Percentiles rank a stretch among this genome's conserved stretches.
phyloP scores from a whole-genome alignment of 2,888 invertebrate genomes.

The Caenorhabditis sinica region DNA sequence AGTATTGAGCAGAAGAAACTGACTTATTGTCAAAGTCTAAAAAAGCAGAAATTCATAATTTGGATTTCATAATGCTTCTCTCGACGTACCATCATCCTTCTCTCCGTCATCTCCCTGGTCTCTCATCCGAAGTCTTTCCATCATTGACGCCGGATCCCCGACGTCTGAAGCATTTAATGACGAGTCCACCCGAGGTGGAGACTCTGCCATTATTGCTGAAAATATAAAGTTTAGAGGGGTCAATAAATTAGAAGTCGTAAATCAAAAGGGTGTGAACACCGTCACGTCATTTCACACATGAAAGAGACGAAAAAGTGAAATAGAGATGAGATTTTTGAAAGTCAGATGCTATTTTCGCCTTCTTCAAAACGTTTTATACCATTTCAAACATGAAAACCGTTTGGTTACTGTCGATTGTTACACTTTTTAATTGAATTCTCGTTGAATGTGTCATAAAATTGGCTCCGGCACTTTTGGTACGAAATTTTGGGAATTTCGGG shows the following conservation, averaged over 20 bases:
- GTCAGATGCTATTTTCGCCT: neutral
- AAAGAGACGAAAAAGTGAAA: constrained; percentile 13
- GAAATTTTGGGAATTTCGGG: neutral
- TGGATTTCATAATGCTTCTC: neutral
- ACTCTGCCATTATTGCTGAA: constrained; percentile 38
- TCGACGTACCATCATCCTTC: constrained; percentile 39
- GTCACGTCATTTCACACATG: constrained; percentile 53
- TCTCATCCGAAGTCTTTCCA: constrained; percentile 34
- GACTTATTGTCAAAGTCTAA: constrained; percentile 62
- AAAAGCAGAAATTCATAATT: neutral
- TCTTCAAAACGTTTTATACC: neutral
- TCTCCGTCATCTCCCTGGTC: constrained; percentile 28
- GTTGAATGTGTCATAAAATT: neutral
- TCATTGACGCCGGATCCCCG: constrained; percentile 38
- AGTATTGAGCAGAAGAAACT: constrained; percentile 59
- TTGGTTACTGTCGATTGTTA: neutral
- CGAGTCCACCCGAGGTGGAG: constrained; percentile 50
- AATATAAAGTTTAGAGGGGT: neutral
- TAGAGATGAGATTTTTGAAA: neutral
- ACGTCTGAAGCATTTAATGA: constrained; percentile 32
- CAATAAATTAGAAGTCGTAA: constrained; percentile 4
- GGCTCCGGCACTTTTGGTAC: neutral
- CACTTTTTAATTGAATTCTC: neutral
- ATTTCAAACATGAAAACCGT: neutral
- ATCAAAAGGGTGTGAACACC: constrained; percentile 52